Evolutionary conservation across 2,113 vertebrate genomes (phyloP), one percentile per base, ranked within the genome.

Genomic region (Cariama cristata): DNA sequence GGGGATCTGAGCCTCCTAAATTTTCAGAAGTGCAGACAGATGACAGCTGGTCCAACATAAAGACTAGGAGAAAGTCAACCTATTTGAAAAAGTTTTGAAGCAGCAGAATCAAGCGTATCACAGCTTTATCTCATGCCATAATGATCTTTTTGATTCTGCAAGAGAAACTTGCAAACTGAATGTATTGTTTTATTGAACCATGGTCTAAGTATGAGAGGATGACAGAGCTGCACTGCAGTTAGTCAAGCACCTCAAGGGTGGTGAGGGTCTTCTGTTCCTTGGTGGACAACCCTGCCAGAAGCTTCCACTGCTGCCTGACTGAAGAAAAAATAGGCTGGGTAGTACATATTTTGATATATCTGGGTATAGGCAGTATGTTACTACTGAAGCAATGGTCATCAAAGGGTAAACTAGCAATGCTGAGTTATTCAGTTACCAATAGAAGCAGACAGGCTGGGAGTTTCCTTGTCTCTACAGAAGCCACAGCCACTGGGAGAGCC

Each of bases 1-100:
- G 18, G 73, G 68, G 53, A 50, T 33, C 21, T 56, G 6, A 87
- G 38, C 26, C 21, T 82, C 74, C 73, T 87, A 82, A 87, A 93
- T 95, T 95, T 93, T 94, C 22, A 66, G 53, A 91, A 93, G 32
- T 53, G 53, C 56, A 73, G 62, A 76, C 58, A 76, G 49, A 91
- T 95, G 81, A 85, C 90, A 92, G 58, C 81, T 94, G 79, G 69
- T 90, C 73, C 60, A 72, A 75, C 44, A 35, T 79, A 97, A 94
- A 90, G 33, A 66, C 44, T 38, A 30, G 4, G 40, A 86, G 45
- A 82, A 95, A 82, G 49, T 82, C 58, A 91, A 84, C 59, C 64
- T 79, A 30, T 68, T 10, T 50, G 53, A 32, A 88, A 85, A 93
- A 62, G 24, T 88, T 93, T 53, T 40, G 33, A 82, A 76, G 27